Conservation (phyloP, 1,140 invertebrate genomes). For the Neodiprion fabricii region DNA sequence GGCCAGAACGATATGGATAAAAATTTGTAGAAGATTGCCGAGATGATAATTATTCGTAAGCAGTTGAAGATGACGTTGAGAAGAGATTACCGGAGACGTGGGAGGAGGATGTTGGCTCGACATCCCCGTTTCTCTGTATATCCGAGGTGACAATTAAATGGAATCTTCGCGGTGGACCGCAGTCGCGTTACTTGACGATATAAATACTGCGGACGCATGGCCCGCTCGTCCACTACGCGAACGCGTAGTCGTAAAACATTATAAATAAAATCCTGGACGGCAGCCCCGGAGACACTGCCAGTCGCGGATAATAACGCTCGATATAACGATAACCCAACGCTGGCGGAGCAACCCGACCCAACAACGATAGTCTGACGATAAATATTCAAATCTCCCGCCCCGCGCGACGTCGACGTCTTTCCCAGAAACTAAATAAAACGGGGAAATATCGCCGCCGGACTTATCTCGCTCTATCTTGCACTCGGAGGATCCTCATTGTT, state of each 20-base stretch:
- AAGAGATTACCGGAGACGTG: no score
- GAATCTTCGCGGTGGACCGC: background rate
- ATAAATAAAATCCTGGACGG: conserved; percentile 10
- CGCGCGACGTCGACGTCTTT: background rate
- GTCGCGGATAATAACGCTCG: background rate
- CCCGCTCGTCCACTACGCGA: background rate
- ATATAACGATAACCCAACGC: background rate
- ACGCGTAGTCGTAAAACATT: conserved; percentile 9
- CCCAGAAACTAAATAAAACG: background rate
- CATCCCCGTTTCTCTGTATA: no score
- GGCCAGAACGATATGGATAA: no score
- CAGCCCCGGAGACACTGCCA: background rate
- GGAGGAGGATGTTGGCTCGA: no score
- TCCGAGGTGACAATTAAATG: background rate
- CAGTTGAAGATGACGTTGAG: no score
- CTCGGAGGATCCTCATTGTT: background rate
- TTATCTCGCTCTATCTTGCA: background rate
- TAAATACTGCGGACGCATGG: background rate
- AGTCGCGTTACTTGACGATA: background rate
- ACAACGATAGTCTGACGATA: background rate
- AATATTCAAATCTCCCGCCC: no score
- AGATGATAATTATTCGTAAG: no score
- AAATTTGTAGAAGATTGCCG: no score
- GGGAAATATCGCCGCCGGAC: background rate
- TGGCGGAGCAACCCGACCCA: background rate